Conservation (phyloP, 2,888 invertebrate species). For the Deilephila elpenor region DNA sequence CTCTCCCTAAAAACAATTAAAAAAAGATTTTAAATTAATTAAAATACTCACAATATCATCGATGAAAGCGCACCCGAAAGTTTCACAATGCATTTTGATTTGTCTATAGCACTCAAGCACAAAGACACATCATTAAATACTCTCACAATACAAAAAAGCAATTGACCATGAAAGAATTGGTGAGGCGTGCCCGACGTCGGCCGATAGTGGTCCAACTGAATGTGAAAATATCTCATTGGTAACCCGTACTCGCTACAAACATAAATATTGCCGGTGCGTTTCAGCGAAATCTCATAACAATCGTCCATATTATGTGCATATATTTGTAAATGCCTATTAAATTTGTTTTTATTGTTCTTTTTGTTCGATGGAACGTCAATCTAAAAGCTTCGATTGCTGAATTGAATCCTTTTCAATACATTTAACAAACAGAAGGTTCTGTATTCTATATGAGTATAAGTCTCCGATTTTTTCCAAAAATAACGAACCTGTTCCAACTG, state of each 20-base stretch:
- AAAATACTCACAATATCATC: too few species aligned
- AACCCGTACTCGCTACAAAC: background rate
- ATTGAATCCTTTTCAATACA: background rate
- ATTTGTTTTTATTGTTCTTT: background rate
- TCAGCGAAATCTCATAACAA: background rate
- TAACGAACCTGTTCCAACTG: too few species aligned
- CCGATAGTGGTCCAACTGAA: background rate
- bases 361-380: background rate
- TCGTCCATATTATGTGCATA: background rate
- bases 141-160: background rate
- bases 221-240: constrained; percentile 5
- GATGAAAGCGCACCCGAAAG: too few species aligned
- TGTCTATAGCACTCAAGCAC: too few species aligned
- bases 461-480: too few species aligned
- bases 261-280: background rate
- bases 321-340: background rate
- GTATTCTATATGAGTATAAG: background rate
- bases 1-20: too few species aligned
- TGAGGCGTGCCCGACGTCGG: background rate
- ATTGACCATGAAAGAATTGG: background rate
- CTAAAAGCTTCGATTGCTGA: background rate
- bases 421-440: background rate
- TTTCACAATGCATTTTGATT: too few species aligned
- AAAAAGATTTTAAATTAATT: too few species aligned
- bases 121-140: too few species aligned